A percentile compares a stretch with the other conserved stretches of the same genome.
phyloP scores from a whole-genome alignment of 2,888 invertebrate genomes.

The Molorchus minor region DNA sequence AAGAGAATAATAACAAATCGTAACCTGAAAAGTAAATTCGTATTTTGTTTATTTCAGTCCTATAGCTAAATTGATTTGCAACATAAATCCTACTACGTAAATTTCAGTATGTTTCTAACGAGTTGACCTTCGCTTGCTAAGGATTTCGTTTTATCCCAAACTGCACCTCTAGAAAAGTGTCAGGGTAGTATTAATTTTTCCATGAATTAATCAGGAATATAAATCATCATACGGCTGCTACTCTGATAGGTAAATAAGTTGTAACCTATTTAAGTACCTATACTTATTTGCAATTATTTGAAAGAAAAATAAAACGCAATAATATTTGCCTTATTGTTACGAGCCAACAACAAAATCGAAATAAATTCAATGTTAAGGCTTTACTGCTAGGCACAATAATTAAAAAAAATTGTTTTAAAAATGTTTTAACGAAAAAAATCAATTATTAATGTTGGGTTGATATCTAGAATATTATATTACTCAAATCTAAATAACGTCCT shows the following conservation, averaged over 20 bases:
- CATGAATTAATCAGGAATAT: too few species aligned
- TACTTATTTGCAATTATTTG: too few species aligned
- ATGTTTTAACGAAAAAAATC: neutral
- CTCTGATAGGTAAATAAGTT: too few species aligned
- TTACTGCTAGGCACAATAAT: neutral
- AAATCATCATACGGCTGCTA: too few species aligned
- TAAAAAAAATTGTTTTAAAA: conserved; percentile 6
- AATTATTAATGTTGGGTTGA: neutral
- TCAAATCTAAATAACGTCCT: too few species aligned
- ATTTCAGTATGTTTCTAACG: neutral
- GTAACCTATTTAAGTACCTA: too few species aligned
- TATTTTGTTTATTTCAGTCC: too few species aligned
- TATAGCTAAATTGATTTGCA: neutral
- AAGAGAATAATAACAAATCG: too few species aligned
- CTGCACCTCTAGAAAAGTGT: neutral
- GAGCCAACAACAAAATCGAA: neutral
- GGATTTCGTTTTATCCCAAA: neutral
- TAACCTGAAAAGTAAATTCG: too few species aligned
- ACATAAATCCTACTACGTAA: neutral
- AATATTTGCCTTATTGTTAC: too few species aligned
- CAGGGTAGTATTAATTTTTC: neutral
- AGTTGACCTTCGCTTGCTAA: neutral
- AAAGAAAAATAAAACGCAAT: too few species aligned
- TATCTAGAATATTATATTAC: too few species aligned
- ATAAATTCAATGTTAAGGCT: neutral